Evolutionary conservation across 2,888 invertebrate genomes (phyloP).

Genomic region (Cyclophora punctaria): DNA sequence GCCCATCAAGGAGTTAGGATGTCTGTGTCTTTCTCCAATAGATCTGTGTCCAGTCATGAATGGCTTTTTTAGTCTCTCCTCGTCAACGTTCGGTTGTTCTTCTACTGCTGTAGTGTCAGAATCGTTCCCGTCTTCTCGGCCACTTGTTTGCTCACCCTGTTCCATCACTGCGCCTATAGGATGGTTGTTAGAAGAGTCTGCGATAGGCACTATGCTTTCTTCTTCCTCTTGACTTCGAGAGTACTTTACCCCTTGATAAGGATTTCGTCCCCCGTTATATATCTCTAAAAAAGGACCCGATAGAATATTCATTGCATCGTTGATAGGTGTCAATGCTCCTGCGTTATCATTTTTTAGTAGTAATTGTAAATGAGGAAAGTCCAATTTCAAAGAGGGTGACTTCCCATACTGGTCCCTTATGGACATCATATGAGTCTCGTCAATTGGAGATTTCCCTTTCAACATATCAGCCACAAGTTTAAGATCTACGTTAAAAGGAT

Average conservation of each 20-base stretch:
- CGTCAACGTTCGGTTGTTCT: constrained; percentile 30
- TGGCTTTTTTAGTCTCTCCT: constrained; percentile 40
- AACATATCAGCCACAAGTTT: constrained; percentile 66
- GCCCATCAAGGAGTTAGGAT: constrained; percentile 41
- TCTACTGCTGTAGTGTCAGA: constrained; percentile 41
- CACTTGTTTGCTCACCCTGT: constrained; percentile 47
- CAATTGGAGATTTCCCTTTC: constrained; percentile 53
- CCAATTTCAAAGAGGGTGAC: constrained; percentile 46
- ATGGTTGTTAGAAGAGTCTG: constrained; percentile 56
- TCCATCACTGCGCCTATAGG: constrained; percentile 69
- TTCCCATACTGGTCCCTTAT: constrained; percentile 49
- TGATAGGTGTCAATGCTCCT: constrained; percentile 32
- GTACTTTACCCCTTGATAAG: constrained; percentile 63
- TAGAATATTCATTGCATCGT: constrained; percentile 40
- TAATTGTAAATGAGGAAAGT: constrained; percentile 54
- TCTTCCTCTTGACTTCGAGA: constrained; percentile 69
- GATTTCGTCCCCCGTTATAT: constrained; percentile 46
- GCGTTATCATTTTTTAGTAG: constrained; percentile 53
- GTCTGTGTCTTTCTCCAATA: constrained; percentile 40
- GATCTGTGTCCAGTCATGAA: constrained; percentile 32
- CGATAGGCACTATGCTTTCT: constrained; percentile 57
- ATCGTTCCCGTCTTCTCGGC: constrained; percentile 36
- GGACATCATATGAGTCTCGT: constrained; percentile 46
- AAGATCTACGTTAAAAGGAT: constrained; percentile 68
- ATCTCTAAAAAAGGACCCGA: constrained; percentile 51